Conservation (phyloP, 2,113 vertebrate species). For the Crotalus horridus region DNA sequence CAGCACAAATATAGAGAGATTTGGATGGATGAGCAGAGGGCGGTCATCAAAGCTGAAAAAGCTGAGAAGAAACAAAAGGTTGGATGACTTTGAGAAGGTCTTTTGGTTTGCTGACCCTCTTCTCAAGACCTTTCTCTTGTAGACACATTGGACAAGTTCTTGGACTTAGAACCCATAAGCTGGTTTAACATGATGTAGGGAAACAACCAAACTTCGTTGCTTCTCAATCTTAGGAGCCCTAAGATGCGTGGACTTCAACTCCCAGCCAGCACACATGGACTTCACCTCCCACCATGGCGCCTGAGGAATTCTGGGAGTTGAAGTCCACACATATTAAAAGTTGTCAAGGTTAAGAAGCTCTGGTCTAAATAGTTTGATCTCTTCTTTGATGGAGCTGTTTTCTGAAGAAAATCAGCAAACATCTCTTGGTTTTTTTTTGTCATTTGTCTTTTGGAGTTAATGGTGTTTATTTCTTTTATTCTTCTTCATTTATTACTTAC, state of each 20-base stretch:
- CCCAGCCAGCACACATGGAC: too few species aligned
- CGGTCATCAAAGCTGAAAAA: slow-evolving; percentile 41
- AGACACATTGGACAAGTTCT: background rate
- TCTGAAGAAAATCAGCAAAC: background rate
- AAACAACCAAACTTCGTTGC: too few species aligned
- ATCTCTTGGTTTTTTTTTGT: background rate
- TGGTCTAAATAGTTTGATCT: background rate
- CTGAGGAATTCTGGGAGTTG: background rate
- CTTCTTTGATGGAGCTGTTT: background rate
- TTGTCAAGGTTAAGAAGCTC: background rate
- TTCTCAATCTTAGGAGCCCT: background rate
- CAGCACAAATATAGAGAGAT: slow-evolving; percentile 78
- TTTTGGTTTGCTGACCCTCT: background rate
- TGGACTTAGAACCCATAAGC: background rate
- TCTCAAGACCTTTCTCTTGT: background rate
- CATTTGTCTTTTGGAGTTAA: background rate
- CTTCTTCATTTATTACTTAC: background rate
- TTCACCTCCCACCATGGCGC: background rate
- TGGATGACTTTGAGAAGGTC: background rate
- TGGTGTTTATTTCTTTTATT: background rate
- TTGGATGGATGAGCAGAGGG: slow-evolving; percentile 80
- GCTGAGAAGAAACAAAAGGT: slow-evolving; percentile 71
- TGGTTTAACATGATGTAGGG: background rate
- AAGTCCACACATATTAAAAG: background rate
- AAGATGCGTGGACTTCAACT: background rate